A percentile compares a stretch with the other conserved stretches of the same genome.
Conservation (phyloP, 2,113 vertebrate genomes). For the Camelus dromedarius region DNA sequence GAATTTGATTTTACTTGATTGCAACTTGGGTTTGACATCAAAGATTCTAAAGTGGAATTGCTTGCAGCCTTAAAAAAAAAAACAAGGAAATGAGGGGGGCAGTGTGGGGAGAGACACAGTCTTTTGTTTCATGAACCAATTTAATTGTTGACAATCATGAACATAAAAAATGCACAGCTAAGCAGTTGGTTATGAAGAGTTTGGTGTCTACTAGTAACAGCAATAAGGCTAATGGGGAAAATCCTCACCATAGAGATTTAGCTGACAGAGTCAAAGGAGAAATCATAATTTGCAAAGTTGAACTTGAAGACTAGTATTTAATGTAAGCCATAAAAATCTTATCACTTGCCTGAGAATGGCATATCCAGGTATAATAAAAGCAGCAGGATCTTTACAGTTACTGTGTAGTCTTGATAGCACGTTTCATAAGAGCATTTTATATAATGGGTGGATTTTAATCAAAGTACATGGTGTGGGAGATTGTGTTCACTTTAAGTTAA, state of each 20-base stretch:
- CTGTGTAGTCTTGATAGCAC: slow-evolving; percentile 72
- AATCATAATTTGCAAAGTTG: slow-evolving; percentile 60
- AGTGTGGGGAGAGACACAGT: not conserved
- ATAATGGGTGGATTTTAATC: slow-evolving; percentile 68
- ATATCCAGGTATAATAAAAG: slow-evolving; percentile 80
- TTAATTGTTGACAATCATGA: slow-evolving; percentile 26
- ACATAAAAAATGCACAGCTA: not conserved
- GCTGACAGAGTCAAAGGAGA: slow-evolving; percentile 39
- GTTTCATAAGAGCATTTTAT: slow-evolving; percentile 73
- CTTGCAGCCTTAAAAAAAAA: not conserved
- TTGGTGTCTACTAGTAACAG: not conserved
- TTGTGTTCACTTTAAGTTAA: slow-evolving; percentile 68
- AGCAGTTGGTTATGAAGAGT: not conserved
- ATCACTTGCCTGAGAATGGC: slow-evolving; percentile 78
- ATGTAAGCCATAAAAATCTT: slow-evolving; percentile 81
- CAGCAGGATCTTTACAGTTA: slow-evolving; percentile 76
- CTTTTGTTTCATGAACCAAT: slow-evolving; percentile 6
- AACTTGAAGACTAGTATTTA: slow-evolving; percentile 76
- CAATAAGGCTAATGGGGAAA: not conserved
- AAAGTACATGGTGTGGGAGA: slow-evolving; percentile 51
- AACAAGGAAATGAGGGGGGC: not conserved
- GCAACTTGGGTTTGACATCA: slow-evolving; percentile 12
- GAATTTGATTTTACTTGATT: not conserved
- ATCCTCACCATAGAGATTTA: slow-evolving; percentile 10
- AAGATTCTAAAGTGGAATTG: slow-evolving; percentile 6